Percentiles rank a stretch among this genome's conserved stretches.
Conservation (phyloP, 2,888 invertebrate genomes). For the Parascotia fuliginaria region DNA sequence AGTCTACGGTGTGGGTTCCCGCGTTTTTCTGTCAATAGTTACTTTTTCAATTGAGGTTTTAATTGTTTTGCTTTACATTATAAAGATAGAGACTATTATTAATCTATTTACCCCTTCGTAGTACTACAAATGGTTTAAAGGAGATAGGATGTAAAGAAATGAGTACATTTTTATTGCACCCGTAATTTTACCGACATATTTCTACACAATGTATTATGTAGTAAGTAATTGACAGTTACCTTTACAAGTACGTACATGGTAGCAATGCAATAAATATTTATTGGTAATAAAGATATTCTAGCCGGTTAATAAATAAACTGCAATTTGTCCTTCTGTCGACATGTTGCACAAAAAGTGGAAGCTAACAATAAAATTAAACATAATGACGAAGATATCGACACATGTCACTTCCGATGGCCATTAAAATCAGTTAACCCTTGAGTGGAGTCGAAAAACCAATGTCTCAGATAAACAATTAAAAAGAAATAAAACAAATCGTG, state of each 20-base stretch:
- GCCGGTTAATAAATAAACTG: neutral
- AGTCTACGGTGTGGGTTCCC: conserved; percentile 59
- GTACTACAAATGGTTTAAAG: neutral
- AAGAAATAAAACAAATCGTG: conserved; percentile 85
- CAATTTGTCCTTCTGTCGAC: conserved; percentile 21
- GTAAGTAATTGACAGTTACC: neutral
- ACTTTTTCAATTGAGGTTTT: conserved; percentile 30
- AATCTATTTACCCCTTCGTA: neutral
- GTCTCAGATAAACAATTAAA: conserved; percentile 76
- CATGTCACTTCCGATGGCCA: conserved; percentile 80
- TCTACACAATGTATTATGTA: neutral
- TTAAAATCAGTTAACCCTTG: conserved; percentile 76
- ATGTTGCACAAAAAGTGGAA: conserved; percentile 30
- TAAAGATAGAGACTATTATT: conserved; percentile 5
- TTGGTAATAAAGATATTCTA: conserved; percentile 2
- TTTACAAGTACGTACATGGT: neutral
- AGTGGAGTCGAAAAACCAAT: conserved; percentile 51
- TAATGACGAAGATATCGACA: conserved; percentile 77
- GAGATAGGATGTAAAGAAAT: conserved; percentile 2
- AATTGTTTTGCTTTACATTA: conserved; percentile 36
- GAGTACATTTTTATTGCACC: neutral
- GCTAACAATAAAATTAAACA: conserved; percentile 70
- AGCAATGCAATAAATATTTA: conserved; percentile 2
- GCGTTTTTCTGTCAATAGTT: conserved; percentile 59
- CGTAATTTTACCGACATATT: neutral